phyloP scores from a whole-genome alignment of 2,797 vertebrate species.

The Lithobates pipiens region DNA sequence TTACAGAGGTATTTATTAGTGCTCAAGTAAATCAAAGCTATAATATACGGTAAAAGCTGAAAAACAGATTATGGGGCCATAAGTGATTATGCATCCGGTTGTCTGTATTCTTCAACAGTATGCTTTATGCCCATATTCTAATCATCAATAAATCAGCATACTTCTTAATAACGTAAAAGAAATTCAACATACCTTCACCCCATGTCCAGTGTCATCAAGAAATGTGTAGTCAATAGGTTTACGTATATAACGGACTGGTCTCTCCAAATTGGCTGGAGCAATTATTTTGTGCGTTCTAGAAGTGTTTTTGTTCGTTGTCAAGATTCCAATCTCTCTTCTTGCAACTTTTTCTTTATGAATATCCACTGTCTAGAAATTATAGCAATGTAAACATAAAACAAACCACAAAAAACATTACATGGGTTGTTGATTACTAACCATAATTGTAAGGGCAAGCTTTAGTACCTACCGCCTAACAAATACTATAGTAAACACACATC shows the following conservation, averaged over 20 bases:
- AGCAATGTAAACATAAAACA: not conserved
- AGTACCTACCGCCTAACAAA: not conserved
- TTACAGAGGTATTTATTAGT: not conserved
- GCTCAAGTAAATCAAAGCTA: no score
- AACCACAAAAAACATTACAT: not conserved
- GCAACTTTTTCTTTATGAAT: constrained; percentile 99
- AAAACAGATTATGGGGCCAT: not conserved
- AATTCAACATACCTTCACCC: constrained; percentile 90
- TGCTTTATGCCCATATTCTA: not conserved
- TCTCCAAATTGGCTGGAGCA: constrained; percentile 95
- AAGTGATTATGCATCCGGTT: no score
- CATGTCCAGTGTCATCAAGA: constrained; percentile 98
- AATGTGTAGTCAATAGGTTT: constrained; percentile 98
- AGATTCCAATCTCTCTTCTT: constrained; percentile 97
- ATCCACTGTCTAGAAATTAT: constrained; percentile 89
- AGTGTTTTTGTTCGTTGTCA: constrained; percentile 99
- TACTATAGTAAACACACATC: no score
- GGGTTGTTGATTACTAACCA: no score
- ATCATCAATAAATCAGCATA: no score
- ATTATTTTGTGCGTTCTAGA: constrained; percentile 99
- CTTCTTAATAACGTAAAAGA: no score
- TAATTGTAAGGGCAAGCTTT: not conserved
- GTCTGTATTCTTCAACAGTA: not conserved
- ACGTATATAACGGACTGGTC: constrained; percentile 98
- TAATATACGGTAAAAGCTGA: not conserved